Base-by-base conservation (phyloP, 2,113 vertebrate genomes). In the Boleophthalmus pectinirostris region DNA sequence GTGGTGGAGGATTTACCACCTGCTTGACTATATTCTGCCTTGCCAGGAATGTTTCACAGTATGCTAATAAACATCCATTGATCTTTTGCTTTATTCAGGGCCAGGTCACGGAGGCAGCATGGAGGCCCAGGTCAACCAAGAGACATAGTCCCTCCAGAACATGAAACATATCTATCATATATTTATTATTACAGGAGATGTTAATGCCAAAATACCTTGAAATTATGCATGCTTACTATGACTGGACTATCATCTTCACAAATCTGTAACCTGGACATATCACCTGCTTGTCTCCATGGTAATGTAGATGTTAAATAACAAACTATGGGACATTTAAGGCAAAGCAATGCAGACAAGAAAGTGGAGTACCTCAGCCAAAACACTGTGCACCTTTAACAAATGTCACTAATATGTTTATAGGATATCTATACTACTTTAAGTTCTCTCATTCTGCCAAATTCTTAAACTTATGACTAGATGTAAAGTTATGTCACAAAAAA, bases 401-500 rank as follows among this genome's bases (percentile, higher is more conserved):
- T 43, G 38, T 43, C 38, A 43, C 9, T 43, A 43, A 43, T 43
- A 43, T 10, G 1, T 43, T 43, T 43, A 43, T 43, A 10, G 38
- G 7, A 10, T 43, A 43, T 43, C 38, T 1, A 43, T 51, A 49
- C 21, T 61, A 33, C 23, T 29, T 15, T 29, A 10, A 21, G 2
- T 57, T 57, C 7, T 43, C 63, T 21, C 11, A 66, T 38, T n/a
- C 18, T 57, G 5, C n/a, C 11, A 7, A 13, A 61, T 83, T 88
- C 91, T 90, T 95, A 86, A 96, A 83, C 67, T 68, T 0, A 2
- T 72, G 13, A 57, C 15, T 81, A 96, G 97, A 96, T 80, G 76
- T 93, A 79, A 85, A 74, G 0, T 47, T 95, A 64, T 78, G 87
- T 72, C 82, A 74, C 12, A 86, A 96, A 54, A 83, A 92, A 21